A percentile compares a stretch with the other conserved stretches of the same genome.
phyloP scores from a whole-genome alignment of 2,113 vertebrate species.

The Ictalurus punctatus region DNA sequence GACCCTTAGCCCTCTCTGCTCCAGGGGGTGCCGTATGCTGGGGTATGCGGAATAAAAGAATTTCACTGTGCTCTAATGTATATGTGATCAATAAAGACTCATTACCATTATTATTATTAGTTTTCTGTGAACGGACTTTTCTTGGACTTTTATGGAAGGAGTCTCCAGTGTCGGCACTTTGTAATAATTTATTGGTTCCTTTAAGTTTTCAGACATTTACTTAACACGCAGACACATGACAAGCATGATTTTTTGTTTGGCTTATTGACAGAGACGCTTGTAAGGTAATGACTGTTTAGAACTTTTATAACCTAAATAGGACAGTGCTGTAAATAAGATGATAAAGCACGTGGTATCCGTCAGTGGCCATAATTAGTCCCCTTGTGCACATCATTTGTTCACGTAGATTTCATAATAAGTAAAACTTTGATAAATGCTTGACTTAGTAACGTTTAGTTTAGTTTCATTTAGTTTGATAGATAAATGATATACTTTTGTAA shows the following conservation, averaged over 20 bases:
- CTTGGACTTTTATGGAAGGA: background rate
- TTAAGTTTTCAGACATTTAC: background rate
- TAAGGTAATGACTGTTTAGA: background rate
- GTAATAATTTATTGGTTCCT: background rate
- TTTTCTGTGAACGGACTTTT: too few relatives aligned
- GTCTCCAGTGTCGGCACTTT: background rate
- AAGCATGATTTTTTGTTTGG: background rate
- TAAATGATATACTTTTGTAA: background rate
- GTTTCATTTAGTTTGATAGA: background rate
- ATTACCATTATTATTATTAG: background rate
- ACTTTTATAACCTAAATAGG: too few relatives aligned
- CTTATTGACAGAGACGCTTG: background rate
- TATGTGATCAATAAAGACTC: too few relatives aligned
- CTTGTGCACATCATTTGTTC: too few relatives aligned
- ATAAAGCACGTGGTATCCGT: background rate
- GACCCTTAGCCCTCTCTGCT: too few relatives aligned
- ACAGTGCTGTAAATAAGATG: too few relatives aligned
- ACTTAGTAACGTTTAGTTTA: too few relatives aligned
- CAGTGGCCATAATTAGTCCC: background rate
- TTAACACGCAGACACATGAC: background rate
- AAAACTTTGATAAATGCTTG: background rate
- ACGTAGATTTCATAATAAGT: too few relatives aligned
- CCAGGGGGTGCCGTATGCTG: too few relatives aligned
- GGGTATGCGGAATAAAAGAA: too few relatives aligned
- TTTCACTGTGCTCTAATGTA: too few relatives aligned